phyloP scores from a whole-genome alignment of 92 coral and sea anemone species.

The Zoanthus sansibaricus region DNA sequence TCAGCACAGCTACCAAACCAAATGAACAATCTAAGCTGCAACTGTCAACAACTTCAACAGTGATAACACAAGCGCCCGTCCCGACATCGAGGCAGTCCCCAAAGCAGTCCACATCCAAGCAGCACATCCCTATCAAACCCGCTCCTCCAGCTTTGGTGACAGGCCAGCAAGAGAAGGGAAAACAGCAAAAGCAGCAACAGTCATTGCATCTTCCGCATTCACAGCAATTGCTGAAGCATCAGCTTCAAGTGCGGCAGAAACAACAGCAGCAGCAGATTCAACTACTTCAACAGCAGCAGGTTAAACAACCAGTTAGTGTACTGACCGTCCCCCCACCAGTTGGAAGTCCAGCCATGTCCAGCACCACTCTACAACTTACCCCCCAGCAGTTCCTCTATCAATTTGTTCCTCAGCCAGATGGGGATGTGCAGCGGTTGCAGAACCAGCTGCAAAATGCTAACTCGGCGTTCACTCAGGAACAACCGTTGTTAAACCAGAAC shows the following conservation, averaged over 20 bases:
- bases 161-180: slow-evolving; percentile 48
- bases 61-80: slow-evolving; percentile 4
- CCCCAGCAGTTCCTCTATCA: slow-evolving; percentile 66
- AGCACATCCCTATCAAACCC: slow-evolving; percentile 37
- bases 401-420: slow-evolving; percentile 71
- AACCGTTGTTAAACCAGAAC: slow-evolving; percentile 35
- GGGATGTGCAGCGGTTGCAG: slow-evolving; percentile 56
- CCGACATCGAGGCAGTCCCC: slow-evolving; percentile 32
- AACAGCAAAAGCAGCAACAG: slow-evolving; percentile 46
- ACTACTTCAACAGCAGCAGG: slow-evolving; percentile 56
- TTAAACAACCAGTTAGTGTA: slow-evolving; percentile 62
- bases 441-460: slow-evolving; percentile 39
- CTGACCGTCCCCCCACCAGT: slow-evolving; percentile 70
- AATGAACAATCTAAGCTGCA: slow-evolving; percentile 24
- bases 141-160: slow-evolving; percentile 43
- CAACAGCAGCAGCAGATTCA: slow-evolving; percentile 58
- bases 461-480: slow-evolving; percentile 52
- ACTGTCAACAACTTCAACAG: slow-evolving; percentile 5
- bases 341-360: slow-evolving; percentile 21
- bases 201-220: slow-evolving; percentile 55
- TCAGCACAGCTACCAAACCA: not conserved
- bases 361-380: slow-evolving; percentile 51
- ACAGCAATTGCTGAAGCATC: slow-evolving; percentile 53
- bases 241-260: slow-evolving; percentile 52
- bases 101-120: slow-evolving; percentile 34